These are phyloP conservation scores for Budorcas taxicolor DNA, from an alignment of 2,113 vertebrate species.

Conservation along the genomic window DNA sequence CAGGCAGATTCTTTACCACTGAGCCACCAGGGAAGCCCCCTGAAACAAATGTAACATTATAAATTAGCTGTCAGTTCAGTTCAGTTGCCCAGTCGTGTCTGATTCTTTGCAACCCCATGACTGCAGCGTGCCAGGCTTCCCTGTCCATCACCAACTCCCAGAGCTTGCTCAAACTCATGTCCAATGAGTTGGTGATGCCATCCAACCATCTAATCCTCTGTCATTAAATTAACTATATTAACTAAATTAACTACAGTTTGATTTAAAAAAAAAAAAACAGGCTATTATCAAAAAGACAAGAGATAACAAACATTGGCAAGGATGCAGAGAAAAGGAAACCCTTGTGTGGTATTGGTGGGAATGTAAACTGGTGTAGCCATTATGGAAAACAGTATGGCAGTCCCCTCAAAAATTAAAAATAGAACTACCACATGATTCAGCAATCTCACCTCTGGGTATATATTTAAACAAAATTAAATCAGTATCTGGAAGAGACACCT, in stretches of 20 bases:
- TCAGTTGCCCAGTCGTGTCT: rapidly evolving
- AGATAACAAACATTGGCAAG: not conserved
- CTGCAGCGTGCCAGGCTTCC: not conserved
- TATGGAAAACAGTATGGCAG: not conserved
- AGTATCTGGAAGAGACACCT: not conserved
- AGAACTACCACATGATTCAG: not conserved
- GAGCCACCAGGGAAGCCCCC: not conserved
- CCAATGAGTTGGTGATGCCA: not conserved
- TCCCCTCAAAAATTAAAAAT: not conserved
- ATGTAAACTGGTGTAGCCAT: not conserved
- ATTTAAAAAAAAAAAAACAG: not conserved
- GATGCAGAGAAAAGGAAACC: not conserved
- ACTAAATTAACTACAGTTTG: not conserved
- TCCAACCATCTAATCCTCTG: not conserved
- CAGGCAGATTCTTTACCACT: not conserved
- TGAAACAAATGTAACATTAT: not conserved
- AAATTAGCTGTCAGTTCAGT: not conserved
- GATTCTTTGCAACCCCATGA: not conserved
- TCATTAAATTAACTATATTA: not conserved
- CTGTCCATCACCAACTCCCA: not conserved
- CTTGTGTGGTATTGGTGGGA: not conserved
- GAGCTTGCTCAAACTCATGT: not conserved
- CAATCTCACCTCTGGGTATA: not conserved
- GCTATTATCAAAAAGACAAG: not conserved
- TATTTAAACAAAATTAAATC: not conserved